These are phyloP conservation scores for Fringilla coelebs DNA, from an alignment of 2,797 vertebrate genomes.

Conservation along the genomic window DNA sequence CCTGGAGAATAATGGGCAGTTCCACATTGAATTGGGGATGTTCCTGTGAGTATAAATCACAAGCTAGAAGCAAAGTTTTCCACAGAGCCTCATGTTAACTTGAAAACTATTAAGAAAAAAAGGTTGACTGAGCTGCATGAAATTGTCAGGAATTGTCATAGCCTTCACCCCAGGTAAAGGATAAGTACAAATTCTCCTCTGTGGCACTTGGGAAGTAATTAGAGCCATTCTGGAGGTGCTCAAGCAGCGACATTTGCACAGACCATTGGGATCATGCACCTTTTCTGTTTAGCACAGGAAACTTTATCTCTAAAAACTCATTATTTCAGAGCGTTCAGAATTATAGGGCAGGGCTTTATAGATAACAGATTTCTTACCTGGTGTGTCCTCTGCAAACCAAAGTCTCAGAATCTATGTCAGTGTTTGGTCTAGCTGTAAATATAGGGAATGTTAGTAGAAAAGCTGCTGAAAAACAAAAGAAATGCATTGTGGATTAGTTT, in stretches of 20 bases:
- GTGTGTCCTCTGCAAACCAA: not conserved
- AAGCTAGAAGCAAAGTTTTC: not conserved
- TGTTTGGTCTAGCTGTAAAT: not conserved
- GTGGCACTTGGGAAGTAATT: not conserved
- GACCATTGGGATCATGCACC: not conserved
- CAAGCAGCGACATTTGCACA: not conserved
- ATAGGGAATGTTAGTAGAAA: not conserved
- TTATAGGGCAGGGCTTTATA: not conserved
- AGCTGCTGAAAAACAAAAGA: not conserved
- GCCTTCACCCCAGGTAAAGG: not conserved
- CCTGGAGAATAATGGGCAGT: not conserved
- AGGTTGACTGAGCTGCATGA: fast-evolving
- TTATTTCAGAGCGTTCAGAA: not conserved
- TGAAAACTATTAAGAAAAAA: not conserved
- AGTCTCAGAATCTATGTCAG: not conserved
- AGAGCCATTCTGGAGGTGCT: not conserved
- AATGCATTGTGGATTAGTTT: not conserved
- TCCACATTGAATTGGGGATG: not conserved
- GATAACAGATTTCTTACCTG: not conserved
- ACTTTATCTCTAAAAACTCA: not conserved
- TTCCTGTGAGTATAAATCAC: not conserved
- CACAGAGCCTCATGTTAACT: not conserved
- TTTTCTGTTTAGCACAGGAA: not conserved
- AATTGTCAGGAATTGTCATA: not conserved
- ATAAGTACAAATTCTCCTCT: not conserved